Base-by-base conservation (phyloP, 2,888 invertebrate genomes). In the Ochropleura plecta region DNA sequence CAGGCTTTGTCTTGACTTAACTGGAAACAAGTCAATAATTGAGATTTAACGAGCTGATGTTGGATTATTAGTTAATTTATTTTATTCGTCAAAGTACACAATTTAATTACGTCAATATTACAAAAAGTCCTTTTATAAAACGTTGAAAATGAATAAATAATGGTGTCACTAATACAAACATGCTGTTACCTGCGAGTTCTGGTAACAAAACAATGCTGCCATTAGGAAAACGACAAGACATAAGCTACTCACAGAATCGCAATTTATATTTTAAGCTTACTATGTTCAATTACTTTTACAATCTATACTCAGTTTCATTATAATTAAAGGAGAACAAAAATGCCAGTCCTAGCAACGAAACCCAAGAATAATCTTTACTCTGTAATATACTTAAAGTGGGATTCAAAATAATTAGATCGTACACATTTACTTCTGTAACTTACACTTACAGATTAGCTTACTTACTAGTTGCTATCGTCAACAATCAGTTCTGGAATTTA, bases 401-500 rank as follows among this genome's bases (percentile, higher is more conserved):
- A 90, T 90, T 90, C 83, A 84, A 89, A 89, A 87, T 86, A 88
- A 89, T 84, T 90, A 89, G 88, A 89, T 85, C 86, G 70, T 87
- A 90, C 88, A 87, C 81, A 89, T 80, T 87, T 81, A 82, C 82
- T 85, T 84, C 84, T 88, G 91, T 90, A 90, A 90, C 92, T 93
- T 95, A 95, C 88, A 91, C 88, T 92, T 92, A 93, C 86, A 90
- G 89, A 93, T 94, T 94, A 90, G 88, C 94, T 94, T 95, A 95
- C 82, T 90, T 83, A 90, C 95, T 95, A 95, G 86, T 87, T 81
- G 88, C 91, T 93, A 93, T 90, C 88, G 84, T 92, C 92, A 93
- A 94, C 91, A 92, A 91, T 95, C 95, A 95, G 94, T 95, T 93
- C 94, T 92, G 92, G 93, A 92, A 90, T 90, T 91, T 90, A 92